Percentiles rank a stretch among this genome's conserved stretches.
phyloP scores from a whole-genome alignment of 2,888 invertebrate genomes.

The Lucinisca nassula region DNA sequence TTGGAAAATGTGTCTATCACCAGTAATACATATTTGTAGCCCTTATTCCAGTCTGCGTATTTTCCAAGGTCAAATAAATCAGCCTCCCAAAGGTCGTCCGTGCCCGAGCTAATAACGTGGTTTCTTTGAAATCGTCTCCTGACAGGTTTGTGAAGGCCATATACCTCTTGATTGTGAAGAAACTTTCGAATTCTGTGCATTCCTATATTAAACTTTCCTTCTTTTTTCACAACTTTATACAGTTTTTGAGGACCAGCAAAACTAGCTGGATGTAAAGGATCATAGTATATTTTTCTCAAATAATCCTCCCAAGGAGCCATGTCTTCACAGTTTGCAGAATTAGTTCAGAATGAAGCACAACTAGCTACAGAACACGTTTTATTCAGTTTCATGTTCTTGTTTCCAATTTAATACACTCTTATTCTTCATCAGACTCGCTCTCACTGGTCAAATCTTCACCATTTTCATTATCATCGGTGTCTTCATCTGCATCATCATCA shows the following conservation, averaged over 20 bases:
- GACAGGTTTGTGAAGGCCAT: conserved; percentile 39
- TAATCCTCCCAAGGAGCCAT: conserved; percentile 54
- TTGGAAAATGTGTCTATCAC: conserved; percentile 61
- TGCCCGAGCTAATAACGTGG: conserved; percentile 37
- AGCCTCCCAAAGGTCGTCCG: conserved; percentile 56
- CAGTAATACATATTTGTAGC: conserved; percentile 28
- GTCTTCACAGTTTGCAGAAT: conserved; percentile 40
- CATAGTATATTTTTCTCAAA: conserved; percentile 52
- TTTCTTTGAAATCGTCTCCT: conserved; percentile 26
- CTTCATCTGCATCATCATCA: conserved; percentile 5
- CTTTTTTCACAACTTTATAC: conserved; percentile 40
- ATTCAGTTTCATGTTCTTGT: neutral
- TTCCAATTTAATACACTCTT: neutral
- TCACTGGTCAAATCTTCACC: neutral
- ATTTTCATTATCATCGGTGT: neutral
- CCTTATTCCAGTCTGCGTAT: conserved; percentile 37
- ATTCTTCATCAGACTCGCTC: neutral
- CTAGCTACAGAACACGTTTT: neutral
- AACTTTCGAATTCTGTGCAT: conserved; percentile 55
- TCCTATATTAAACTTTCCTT: conserved; percentile 33
- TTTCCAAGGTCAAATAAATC: conserved; percentile 62
- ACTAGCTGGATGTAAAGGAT: conserved; percentile 35
- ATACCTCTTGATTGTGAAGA: conserved; percentile 49
- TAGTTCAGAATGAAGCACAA: conserved; percentile 30
- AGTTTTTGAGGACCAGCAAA: conserved; percentile 58